Conservation (phyloP, 2,888 invertebrate species). For the Drosophila austrosaltans region DNA sequence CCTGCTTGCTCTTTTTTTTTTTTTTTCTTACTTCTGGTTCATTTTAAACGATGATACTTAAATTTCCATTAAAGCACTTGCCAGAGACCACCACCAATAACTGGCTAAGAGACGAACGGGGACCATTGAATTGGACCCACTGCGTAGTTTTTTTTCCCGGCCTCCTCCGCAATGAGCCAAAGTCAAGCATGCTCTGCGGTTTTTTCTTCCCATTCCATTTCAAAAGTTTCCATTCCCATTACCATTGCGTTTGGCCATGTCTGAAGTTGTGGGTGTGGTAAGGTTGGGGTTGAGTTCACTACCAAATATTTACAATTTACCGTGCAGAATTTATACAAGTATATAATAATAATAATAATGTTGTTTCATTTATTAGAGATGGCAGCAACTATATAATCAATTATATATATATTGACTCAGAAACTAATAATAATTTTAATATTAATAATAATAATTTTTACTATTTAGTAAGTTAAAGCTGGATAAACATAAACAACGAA, state of each 20-base stretch:
- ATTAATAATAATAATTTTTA: too few species aligned
- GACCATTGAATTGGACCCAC: slow-evolving; percentile 19
- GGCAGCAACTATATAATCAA: slow-evolving; percentile 15
- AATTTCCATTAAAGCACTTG: slow-evolving; percentile 79
- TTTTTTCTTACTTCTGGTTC: slow-evolving; percentile 60
- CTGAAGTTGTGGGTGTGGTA: slow-evolving; percentile 19
- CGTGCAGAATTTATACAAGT: slow-evolving; percentile 59
- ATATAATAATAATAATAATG: slow-evolving; percentile 23
- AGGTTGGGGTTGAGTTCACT: background rate
- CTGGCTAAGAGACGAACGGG: slow-evolving; percentile 15
- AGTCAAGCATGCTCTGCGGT: slow-evolving; percentile 70
- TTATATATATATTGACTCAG: too few species aligned
- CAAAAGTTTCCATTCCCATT: slow-evolving; percentile 12
- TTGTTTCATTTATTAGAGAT: slow-evolving; percentile 36
- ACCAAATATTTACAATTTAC: slow-evolving; percentile 75
- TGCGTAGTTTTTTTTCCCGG: slow-evolving; percentile 52
- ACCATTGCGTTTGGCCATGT: slow-evolving; percentile 10
- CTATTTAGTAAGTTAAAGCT: too few species aligned
- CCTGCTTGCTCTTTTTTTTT: slow-evolving; percentile 15
- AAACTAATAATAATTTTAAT: too few species aligned
- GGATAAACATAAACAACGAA: too few species aligned
- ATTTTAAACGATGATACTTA: slow-evolving; percentile 79
- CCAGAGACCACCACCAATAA: slow-evolving; percentile 74
- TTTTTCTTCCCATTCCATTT: slow-evolving; percentile 15
- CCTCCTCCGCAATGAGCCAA: slow-evolving; percentile 37